Base-by-base conservation (phyloP, 2,113 vertebrate species). In the Seriola aureovittata region DNA sequence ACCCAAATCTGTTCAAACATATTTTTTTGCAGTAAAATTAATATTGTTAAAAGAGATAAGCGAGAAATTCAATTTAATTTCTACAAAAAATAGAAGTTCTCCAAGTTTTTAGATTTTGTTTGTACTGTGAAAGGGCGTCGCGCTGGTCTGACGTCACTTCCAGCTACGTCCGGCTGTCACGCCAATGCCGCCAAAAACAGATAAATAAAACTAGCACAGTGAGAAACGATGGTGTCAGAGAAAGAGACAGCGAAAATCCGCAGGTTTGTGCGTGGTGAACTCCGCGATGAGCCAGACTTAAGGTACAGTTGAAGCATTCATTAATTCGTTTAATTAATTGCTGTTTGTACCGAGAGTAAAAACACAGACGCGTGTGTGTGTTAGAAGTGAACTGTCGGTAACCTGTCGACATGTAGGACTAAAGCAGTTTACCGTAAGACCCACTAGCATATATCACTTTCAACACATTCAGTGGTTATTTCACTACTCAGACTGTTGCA, bases 261-360 rank as follows among this genome's bases (percentile, higher is more conserved):
- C 19, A 82, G 5, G 19, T 95, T 95, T 60, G 90, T 95, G 25
- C 42, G 73, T 1, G 48, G 19, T 12, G 73, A 94, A n/a, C 90
- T 95, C 10, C 57, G 81, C 0, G n/a, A 77, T 8, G 87, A 89
- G 42, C 58, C 86, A 5, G 92, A 96, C 71, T 81, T 95, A 1
- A 91, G 90, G 92, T 92, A 90, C 12, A 38, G 38, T 16, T 5
- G 0, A 32, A 75, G 4, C 25, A 0, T 23, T n/a, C 0, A 19
- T 4, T 6, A 14, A 29, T 29, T 29, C 32, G 0, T 48, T 32
- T 16, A 10, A 29, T 4, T 0, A 3, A 1, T 12, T 7, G n/a
- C 4, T 60, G 19, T 55, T 34, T 46, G 14, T 29, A 29, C 29
- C 29, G 29, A 25, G 2, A 21, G 3, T 3, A 55, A 50, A 4